Base-by-base conservation (phyloP, 35 echinoderm and acorn worm genomes). In the Heliocidaris tuberculata region DNA sequence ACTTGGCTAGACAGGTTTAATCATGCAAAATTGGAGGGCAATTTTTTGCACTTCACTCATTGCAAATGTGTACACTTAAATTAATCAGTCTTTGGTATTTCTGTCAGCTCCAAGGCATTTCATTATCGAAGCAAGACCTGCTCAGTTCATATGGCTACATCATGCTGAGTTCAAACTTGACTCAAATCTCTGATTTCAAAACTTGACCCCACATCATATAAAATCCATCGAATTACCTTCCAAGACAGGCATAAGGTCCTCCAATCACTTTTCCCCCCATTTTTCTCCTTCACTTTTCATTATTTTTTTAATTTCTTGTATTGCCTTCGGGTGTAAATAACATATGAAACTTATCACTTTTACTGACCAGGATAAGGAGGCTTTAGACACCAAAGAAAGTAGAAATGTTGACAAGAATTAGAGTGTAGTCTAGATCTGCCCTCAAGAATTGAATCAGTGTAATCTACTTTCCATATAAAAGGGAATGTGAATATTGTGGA, bases 131-230 rank as follows among this genome's bases (percentile, higher is more conserved):
- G 35, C 35, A 42, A 42, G 35, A 42, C 35, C 35, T 42, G 35
- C 35, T 42, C 65, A 78, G 21, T 27, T 7, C 5, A 7, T 27
- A n/a, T 78, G 19, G 65, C 65, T 78, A 78, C 65, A 78, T 78
- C 65, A 78, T 78, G 65, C 65, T 78, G 65, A 78, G 65, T 78
- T 27, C 27, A n/a, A 78, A 78, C 65, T 78, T 78, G 65, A 78
- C 65, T n/a, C 27, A 1, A 78, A 7, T 78, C 65, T 78, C 27
- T n/a, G 27, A 24, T 78, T 78, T 78, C 65, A 78, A 78, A 78
- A n/a, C 65, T 21, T 78, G 21, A 78, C 65, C 27, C 27, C 21
- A 2, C 2, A 19, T 17, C 7, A 27, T 9, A 78, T n/a, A 19
- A 78, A 78, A 78, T 78, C 6, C 65, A 78, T 78, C 21, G 19